Evolutionary conservation across 2,888 invertebrate genomes (phyloP).

Genomic region (Chrysodeixis includens): DNA sequence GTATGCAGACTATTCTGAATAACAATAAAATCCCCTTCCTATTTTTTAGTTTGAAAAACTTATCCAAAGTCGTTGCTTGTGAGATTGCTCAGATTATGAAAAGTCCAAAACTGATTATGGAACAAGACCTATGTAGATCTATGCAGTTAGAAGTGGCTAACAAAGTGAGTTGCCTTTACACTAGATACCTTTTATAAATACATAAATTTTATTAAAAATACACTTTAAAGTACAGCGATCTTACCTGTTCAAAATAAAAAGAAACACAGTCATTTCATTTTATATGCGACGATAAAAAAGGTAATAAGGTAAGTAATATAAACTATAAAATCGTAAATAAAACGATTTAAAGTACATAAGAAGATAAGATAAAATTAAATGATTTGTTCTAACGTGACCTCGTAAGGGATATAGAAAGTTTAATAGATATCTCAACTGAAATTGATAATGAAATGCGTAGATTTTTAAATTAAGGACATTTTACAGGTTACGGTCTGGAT

Average conservation of each 20-base stretch:
- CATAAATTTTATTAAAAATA: neutral
- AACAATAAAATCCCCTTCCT: neutral
- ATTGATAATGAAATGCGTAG: no score
- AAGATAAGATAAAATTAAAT: slow-evolving; percentile 1
- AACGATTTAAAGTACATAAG: slow-evolving; percentile 1
- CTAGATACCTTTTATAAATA: neutral
- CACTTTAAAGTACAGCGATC: neutral
- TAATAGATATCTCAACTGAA: no score
- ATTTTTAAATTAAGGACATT: neutral
- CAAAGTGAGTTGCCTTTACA: slow-evolving; percentile 66
- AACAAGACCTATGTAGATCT: slow-evolving; percentile 43
- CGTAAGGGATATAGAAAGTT: neutral
- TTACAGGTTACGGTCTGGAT: slow-evolving; percentile 79
- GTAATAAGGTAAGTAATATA: slow-evolving; percentile 4
- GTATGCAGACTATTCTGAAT: neutral
- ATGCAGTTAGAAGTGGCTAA: slow-evolving; percentile 70
- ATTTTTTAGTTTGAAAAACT: slow-evolving; percentile 67
- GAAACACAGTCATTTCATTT: slow-evolving; percentile 2
- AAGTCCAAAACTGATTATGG: slow-evolving; percentile 42
- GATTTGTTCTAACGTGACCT: neutral
- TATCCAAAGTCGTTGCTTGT: slow-evolving; percentile 65
- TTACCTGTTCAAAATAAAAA: neutral
- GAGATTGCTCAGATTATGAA: slow-evolving; percentile 67
- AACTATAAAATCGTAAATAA: slow-evolving; percentile 1
- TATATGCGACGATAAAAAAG: slow-evolving; percentile 2